Base-by-base conservation (phyloP, 2,797 vertebrate genomes). In the Falco peregrinus region DNA sequence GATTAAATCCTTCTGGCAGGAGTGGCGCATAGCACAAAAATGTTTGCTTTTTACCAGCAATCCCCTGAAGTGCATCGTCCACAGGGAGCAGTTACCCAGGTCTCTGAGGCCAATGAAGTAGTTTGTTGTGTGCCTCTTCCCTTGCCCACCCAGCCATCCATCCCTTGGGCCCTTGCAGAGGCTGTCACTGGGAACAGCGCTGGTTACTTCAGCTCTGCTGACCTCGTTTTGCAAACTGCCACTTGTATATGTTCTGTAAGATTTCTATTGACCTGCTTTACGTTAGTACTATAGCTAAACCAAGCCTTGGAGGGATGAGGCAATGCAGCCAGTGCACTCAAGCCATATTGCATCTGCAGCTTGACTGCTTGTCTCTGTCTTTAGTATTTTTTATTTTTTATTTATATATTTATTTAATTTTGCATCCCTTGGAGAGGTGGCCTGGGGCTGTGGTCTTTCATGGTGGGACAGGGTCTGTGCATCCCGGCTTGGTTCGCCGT, bases 101-200 rank as follows among this genome's bases (percentile, higher is more conserved):
- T 45, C 71, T 43, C 41, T 1, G 5, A 10, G 19, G n/a, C 21
- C 14, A 33, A 8, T 18, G 15, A 14, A 25, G 39, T 6, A 2
- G 4, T 48, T 64, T 13, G n/a, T 45, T 21, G 11, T 13, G 50
- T 3, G 2, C 51, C 47, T 39, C 20, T 20, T 11, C 24, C 47
- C 28, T 29, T 10, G 47, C 47, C 24, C 35, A 10, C 25, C 17
- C 69, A 59, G 12, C 35, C 15, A 8, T 10, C 29, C 47, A 4
- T 0, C 16, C 7, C 25, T 10, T 1, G 24, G 50, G 43, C 18
- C 51, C 43, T 43, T 26, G 21, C 65, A 6, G 29, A 47, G 7
- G 29, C 29, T 12, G 47, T 11, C 0, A 3, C 0, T 60, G 78
- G 41, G 26, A 41, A 14, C 0, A 1, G 20, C 5, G 10, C 39